phyloP scores from a whole-genome alignment of 2,888 invertebrate genomes.

The Pterobdella sp. region DNA sequence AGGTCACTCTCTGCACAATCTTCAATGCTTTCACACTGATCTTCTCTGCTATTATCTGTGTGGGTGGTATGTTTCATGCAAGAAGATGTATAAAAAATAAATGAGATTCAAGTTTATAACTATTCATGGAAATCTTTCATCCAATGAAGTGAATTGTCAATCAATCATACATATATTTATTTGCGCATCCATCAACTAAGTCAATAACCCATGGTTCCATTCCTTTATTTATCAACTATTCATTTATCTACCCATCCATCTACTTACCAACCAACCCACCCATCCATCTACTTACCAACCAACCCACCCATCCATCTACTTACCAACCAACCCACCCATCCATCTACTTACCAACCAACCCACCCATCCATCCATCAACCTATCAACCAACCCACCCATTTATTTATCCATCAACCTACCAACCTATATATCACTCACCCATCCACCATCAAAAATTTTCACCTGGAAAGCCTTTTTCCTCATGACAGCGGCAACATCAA shows the following conservation, averaged over 20 bases:
- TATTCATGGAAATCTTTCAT: not conserved
- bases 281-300: slow-evolving; percentile 3
- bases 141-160: not conserved
- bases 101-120: too few species aligned
- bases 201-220: not conserved
- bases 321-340: not conserved
- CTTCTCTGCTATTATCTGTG: slow-evolving; percentile 53
- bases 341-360: not conserved
- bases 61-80: not conserved
- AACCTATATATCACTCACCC: not conserved
- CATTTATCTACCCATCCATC: not conserved
- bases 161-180: not conserved
- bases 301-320: not conserved
- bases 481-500: slow-evolving; percentile 71
- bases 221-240: not conserved
- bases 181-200: not conserved
- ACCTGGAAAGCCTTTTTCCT: slow-evolving; percentile 57
- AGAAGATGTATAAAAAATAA: too few species aligned
- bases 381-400: not conserved
- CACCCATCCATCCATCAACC: not conserved
- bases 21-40: slow-evolving; percentile 58
- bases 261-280: not conserved
- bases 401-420: not conserved
- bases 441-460: not conserved
- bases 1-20: slow-evolving; percentile 60